phyloP scores from a whole-genome alignment of 2,888 invertebrate genomes.

The Lasioglossum calceatum region DNA sequence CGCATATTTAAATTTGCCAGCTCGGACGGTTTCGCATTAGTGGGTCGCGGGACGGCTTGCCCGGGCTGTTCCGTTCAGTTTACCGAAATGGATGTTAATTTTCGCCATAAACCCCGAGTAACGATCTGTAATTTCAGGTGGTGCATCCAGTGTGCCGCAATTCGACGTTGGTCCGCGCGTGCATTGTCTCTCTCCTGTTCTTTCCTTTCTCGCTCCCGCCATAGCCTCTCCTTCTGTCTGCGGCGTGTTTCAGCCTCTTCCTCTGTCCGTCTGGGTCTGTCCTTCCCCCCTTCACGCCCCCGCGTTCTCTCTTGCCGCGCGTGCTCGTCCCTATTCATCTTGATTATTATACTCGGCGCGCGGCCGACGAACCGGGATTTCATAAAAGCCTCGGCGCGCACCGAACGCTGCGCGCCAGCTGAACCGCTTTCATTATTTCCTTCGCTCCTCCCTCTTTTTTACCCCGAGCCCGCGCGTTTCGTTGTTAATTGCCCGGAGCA shows the following conservation, averaged over 20 bases:
- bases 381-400: slow-evolving; percentile 57
- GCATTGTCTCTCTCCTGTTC: neutral
- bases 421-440: slow-evolving; percentile 55
- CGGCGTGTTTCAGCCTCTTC: neutral
- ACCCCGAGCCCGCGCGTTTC: slow-evolving; percentile 25
- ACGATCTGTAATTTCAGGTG: slow-evolving; percentile 58
- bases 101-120: slow-evolving; percentile 51
- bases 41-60: slow-evolving; percentile 1
- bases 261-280: slow-evolving; percentile 11
- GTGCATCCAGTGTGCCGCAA: slow-evolving; percentile 27
- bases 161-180: slow-evolving; percentile 13
- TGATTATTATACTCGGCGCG: slow-evolving; percentile 46
- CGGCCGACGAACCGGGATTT: slow-evolving; percentile 46
- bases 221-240: neutral
- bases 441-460: slow-evolving; percentile 29
- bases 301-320: slow-evolving; percentile 28
- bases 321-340: slow-evolving; percentile 51
- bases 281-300: neutral
- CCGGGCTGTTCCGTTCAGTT: slow-evolving; percentile 54
- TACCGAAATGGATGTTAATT: slow-evolving; percentile 60
- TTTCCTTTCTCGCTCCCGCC: neutral
- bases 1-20: slow-evolving; percentile 47
- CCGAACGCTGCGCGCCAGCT: slow-evolving; percentile 44
- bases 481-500: slow-evolving; percentile 70
- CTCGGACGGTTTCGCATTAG: slow-evolving; percentile 33